phyloP scores from a whole-genome alignment of 2,113 vertebrate genomes.

The Colaptes auratus region DNA sequence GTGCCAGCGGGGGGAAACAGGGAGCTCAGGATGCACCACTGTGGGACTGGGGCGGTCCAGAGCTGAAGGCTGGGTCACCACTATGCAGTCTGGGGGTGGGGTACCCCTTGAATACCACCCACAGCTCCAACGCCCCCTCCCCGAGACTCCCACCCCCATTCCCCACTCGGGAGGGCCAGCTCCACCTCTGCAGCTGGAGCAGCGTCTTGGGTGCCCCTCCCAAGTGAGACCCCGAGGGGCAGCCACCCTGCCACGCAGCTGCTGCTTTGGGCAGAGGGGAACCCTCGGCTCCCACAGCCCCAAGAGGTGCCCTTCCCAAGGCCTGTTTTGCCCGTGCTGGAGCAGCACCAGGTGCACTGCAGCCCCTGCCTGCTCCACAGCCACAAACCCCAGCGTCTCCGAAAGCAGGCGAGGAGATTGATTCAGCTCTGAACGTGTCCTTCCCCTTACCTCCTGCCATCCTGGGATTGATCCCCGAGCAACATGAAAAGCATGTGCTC shows the following conservation, averaged over 20 bases:
- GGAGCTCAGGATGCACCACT: background rate
- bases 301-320: background rate
- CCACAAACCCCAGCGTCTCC: background rate
- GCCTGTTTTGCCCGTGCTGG: background rate
- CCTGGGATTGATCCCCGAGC: constrained; percentile 25
- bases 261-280: fast-evolving
- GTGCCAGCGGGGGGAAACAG: background rate
- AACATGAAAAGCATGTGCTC: constrained; percentile 62
- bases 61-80: background rate
- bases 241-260: background rate
- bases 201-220: background rate
- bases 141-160: background rate
- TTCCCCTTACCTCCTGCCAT: constrained; percentile 43
- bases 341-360: background rate
- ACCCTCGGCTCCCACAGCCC: background rate
- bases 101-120: background rate
- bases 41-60: background rate
- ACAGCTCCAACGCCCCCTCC: background rate
- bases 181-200: background rate
- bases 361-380: background rate
- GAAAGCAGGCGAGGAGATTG: background rate
- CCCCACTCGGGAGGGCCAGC: background rate
- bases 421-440: constrained; percentile 6
- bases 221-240: background rate
- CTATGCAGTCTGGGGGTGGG: fast-evolving